Evolutionary conservation across 2,888 invertebrate genomes (phyloP), one percentile per base, ranked within the genome.

Genomic region (Dasypogon diadema): DNA sequence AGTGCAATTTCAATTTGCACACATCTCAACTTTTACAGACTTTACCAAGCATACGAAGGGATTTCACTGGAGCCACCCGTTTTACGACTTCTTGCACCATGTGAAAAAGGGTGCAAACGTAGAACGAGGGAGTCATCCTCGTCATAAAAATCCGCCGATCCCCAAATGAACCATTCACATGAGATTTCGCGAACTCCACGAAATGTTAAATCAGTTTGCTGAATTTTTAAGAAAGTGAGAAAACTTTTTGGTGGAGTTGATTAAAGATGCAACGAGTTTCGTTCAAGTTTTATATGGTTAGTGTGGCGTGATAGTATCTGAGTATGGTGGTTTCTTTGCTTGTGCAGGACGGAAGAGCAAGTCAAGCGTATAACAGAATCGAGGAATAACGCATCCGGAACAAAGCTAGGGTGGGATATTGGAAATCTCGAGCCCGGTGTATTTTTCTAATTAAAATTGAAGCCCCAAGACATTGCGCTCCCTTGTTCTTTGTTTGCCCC

Each of bases 1-100:
- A 70, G 70, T 54, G 54, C 70, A 70, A 54, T 70, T 70, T 70
- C 70, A 70, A 70, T 70, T 70, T 70, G 70, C 70, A 70, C 70
- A 70, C 54, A 70, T 70, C 51, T 70, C 70, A 70, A 70, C 70
- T 70, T 70, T 70, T 70, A 12, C 70, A 70, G 70, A 54, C 51
- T 70, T 54, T 26, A 10, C 18, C 42, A 14, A 18, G 51, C 26
- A 54, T 34, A 34, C 16, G 54, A 37, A 22, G 51, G 54, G 21
- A 34, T 51, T 24, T 30, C 30, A 16, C 10, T 5, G 21, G 21
- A 70, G 54, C 51, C 70, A 26, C 18, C 14, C 51, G 70, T 48
- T 54, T 70, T 70, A 70, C 24, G 34, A 54, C 16, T 18, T 14
- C 34, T 24, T 18, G 26, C 16, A 12, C 37, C 30, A 21, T 30